phyloP scores from a whole-genome alignment of 2,113 vertebrate species.

The Climacteris rufus region DNA sequence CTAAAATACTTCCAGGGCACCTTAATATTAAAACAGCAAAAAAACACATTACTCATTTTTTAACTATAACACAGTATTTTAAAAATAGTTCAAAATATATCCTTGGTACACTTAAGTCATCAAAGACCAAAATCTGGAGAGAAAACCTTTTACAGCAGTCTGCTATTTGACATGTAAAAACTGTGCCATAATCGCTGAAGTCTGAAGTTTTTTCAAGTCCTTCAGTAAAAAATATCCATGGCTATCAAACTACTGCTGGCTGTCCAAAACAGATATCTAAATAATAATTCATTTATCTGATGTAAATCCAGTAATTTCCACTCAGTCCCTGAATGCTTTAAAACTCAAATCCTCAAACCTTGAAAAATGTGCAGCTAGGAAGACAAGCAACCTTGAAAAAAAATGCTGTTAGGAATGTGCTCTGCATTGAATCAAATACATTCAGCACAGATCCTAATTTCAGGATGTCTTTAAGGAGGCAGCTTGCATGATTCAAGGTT shows the following conservation, averaged over 20 bases:
- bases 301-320: not conserved
- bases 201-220: conserved; percentile 58
- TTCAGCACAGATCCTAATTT: not conserved
- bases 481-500: conserved; percentile 56
- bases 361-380: not conserved
- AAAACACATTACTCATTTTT: not conserved
- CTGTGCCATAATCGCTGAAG: not conserved
- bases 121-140: not conserved
- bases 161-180: not conserved
- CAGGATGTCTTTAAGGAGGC: not conserved
- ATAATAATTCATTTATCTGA: not conserved
- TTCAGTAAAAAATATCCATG: not conserved
- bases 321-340: not conserved
- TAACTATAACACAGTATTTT: not conserved
- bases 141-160: not conserved
- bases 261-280: not conserved
- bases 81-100: not conserved
- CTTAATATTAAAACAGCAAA: not conserved
- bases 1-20: not conserved
- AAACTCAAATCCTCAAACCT: not conserved
- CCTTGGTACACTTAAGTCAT: not conserved
- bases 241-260: not conserved
- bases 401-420: not conserved
- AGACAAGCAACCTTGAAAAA: not conserved
- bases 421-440: not conserved